Evolutionary conservation across 2,113 vertebrate genomes (phyloP), one percentile per base, ranked within the genome.

Genomic region (Barnardius zonarius): DNA sequence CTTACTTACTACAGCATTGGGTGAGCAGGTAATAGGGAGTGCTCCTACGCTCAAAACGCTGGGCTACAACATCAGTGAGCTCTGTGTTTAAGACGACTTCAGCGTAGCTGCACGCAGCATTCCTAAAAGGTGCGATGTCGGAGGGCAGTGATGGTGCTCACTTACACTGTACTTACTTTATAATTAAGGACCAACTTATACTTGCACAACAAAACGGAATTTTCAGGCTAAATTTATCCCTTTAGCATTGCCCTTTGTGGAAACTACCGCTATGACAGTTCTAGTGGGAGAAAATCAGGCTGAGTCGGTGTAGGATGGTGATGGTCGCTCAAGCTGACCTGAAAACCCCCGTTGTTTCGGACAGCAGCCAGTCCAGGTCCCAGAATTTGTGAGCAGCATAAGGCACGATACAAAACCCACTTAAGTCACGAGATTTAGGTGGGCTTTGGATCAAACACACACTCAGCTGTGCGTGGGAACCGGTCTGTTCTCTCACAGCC

Each of bases 1-100:
- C 78, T 72, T 41, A 91, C 74, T 51, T 43, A 93, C 92, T 90
- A 94, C 90, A 73, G 93, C 95, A 79, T 54, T 9, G 49, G 84
- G 96, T 72, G 90, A 96, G 74, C 55, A 28, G 77, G 31, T 72
- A 9, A 79, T 25, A 0, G 13, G 92, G 87, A 81, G 83, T 46
- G 68, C 63, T 82, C 88, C 77, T 64, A 63, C 1, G 43, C 79
- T 41, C 73, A 28, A 69, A 84, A 86, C 41, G 33, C 90, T 72
- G 13, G n/a, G 90, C 95, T 94, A 96, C 89, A 48, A 77, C 82
- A 20, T 6, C 1, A 37, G 83, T 72, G 92, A 86, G 57, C 64
- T 68, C 37, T 27, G 91, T 69, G 86, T n/a, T 51, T 49, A 12
- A 62, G 90, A 91, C 2, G 84, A 83, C 87, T 83, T 59, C 15